Conservation (phyloP, 1,140 invertebrate species). For the Neodiprion fabricii region DNA sequence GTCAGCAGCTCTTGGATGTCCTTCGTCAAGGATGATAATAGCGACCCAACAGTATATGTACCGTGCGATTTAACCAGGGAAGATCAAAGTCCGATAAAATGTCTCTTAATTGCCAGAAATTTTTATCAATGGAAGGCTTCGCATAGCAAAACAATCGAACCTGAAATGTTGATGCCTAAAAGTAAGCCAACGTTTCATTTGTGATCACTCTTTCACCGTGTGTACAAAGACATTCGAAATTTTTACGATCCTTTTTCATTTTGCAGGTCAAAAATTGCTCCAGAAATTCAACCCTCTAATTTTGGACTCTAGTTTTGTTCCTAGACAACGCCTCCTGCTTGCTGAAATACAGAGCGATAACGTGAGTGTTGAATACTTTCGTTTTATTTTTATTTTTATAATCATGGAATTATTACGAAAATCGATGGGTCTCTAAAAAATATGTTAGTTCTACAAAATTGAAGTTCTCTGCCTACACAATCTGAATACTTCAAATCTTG, state of each 20-base stretch:
- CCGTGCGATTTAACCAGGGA: conserved; percentile 59
- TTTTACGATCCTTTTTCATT: conserved; percentile 20
- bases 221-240: background rate
- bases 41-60: conserved; percentile 53
- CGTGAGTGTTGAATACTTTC: conserved; percentile 55
- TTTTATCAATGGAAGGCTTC: conserved; percentile 69
- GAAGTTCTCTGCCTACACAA: background rate
- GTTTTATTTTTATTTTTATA: conserved; percentile 1
- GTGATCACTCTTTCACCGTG: background rate
- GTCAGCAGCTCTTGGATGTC: conserved; percentile 29
- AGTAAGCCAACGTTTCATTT: conserved; percentile 34
- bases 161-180: conserved; percentile 57
- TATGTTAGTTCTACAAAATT: conserved; percentile 9
- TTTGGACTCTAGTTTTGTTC: conserved; percentile 64
- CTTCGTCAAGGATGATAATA: conserved; percentile 29
- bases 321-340: conserved; percentile 72
- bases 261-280: conserved; percentile 64
- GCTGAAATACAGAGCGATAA: conserved; percentile 66
- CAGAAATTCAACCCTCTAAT: conserved; percentile 68
- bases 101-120: conserved; percentile 70
- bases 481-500: no score
- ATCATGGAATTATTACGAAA: conserved; percentile 4
- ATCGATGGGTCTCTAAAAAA: background rate
- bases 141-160: conserved; percentile 40
- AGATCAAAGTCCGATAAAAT: conserved; percentile 50